A percentile compares a stretch with the other conserved stretches of the same genome.
These are phyloP conservation scores for Enchytraeus crypticus DNA, from an alignment of 2,888 invertebrate species.

Conservation along the genomic window DNA sequence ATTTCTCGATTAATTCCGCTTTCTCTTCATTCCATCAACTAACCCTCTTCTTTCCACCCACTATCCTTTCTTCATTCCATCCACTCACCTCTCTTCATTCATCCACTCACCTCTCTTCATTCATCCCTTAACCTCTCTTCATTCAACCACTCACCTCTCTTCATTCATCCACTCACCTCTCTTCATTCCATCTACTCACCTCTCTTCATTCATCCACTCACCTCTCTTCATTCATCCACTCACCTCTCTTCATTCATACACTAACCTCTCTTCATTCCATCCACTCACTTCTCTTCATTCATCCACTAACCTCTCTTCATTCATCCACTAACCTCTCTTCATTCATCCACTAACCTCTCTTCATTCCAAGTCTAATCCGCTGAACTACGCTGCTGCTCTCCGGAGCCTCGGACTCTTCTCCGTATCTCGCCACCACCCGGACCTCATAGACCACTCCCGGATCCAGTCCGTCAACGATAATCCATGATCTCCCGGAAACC, in stretches of 20 bases:
- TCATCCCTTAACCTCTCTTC: not conserved
- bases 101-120: not conserved
- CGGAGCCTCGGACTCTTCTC: constrained; percentile 13
- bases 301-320: not conserved
- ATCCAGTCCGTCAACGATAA: constrained; percentile 21
- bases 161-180: not conserved
- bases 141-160: not conserved
- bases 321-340: not conserved
- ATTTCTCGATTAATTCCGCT: constrained; percentile 2
- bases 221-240: not conserved
- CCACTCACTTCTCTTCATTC: not conserved
- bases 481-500: constrained; percentile 15
- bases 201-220: not conserved
- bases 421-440: constrained; percentile 22
- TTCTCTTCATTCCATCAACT: not conserved
- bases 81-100: not conserved
- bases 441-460: constrained; percentile 23
- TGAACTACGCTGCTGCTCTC: constrained; percentile 20
- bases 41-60: not conserved
- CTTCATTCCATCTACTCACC: not conserved
- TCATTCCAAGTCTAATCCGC: constrained; percentile 20
- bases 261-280: not conserved
- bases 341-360: constrained; percentile 13
- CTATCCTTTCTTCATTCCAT: not conserved
- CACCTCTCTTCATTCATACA: not conserved